Percentiles rank a stretch among this genome's conserved stretches.
phyloP scores from a whole-genome alignment of 2,888 invertebrate genomes.

The Odontocerum albicorne region DNA sequence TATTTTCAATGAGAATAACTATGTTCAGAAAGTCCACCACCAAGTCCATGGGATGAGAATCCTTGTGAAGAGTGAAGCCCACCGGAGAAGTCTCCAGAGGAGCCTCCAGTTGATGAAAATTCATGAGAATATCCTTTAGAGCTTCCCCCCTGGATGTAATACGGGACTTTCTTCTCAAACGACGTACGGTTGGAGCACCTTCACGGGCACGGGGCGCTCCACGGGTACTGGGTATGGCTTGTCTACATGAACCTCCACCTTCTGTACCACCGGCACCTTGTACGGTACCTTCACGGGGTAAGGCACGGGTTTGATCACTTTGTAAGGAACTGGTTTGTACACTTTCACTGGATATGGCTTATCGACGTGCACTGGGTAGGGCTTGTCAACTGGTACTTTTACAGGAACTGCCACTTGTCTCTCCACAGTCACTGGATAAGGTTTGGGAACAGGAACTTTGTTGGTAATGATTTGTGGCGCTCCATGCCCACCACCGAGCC shows the following conservation, averaged over 20 bases:
- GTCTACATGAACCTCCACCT: constrained; percentile 31
- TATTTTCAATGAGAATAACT: too few species aligned
- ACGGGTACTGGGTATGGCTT: constrained; percentile 33
- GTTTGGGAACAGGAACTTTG: constrained; percentile 51
- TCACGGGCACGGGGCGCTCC: constrained; percentile 21
- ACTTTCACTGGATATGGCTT: constrained; percentile 26
- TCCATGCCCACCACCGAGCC: constrained; percentile 4
- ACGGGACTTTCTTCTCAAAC: constrained; percentile 30
- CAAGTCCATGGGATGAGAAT: too few species aligned
- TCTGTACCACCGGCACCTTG: constrained; percentile 29
- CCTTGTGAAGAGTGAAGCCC: too few species aligned
- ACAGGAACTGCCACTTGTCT: constrained; percentile 52
- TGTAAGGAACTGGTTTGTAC: constrained; percentile 29
- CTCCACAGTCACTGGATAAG: constrained; percentile 53
- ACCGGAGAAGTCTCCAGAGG: too few species aligned
- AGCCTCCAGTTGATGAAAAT: too few species aligned
- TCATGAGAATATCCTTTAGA: too few species aligned
- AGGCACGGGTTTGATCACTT: constrained; percentile 31
- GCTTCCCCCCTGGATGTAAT: constrained; percentile 25
- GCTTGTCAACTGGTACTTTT: constrained; percentile 43
- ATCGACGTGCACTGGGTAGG: too few species aligned
- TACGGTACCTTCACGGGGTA: constrained; percentile 33
- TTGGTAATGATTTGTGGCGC: constrained; percentile 27
- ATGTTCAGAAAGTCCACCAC: too few species aligned
- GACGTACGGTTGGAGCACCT: constrained; percentile 30